Percentiles rank a stretch among this genome's conserved stretches.
Evolutionary conservation across 2,888 invertebrate species (phyloP).

Genomic region (Alitta virens): DNA sequence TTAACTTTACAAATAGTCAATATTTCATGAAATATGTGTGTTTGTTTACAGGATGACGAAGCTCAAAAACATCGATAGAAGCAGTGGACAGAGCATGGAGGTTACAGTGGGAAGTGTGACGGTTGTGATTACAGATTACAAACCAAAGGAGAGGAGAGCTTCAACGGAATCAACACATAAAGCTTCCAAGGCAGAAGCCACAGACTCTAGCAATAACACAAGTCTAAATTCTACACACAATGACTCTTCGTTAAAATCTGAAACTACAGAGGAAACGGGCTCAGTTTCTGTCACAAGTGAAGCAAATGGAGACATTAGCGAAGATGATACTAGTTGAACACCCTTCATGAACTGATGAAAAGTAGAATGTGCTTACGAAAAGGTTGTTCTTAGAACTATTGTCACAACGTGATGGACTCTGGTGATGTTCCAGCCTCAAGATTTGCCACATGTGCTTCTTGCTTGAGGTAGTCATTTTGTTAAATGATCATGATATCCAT

Average conservation of each 20-base stretch:
- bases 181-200: background rate
- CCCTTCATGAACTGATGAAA: no score
- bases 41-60: conserved; percentile 63
- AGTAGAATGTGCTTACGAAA: no score
- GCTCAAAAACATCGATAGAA: conserved; percentile 88
- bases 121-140: conserved; percentile 89
- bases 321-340: conserved; percentile 1
- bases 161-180: background rate
- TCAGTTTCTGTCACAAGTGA: conserved; percentile 1
- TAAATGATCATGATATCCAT: no score
- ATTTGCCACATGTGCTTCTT: no score
- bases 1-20: no score
- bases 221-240: conserved; percentile 7
- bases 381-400: no score
- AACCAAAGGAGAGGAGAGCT: conserved; percentile 40
- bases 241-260: conserved; percentile 9
- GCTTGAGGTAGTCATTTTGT: no score
- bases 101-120: conserved; percentile 97
- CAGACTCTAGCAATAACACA: conserved; percentile 6
- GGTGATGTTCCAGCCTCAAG: no score
- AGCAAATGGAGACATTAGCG: conserved; percentile 12
- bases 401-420: no score
- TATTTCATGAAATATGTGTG: no score
- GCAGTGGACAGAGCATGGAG: conserved; percentile 87
- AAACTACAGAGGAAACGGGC: background rate